phyloP scores from a whole-genome alignment of 2,113 vertebrate genomes.

The Proteles cristata region DNA sequence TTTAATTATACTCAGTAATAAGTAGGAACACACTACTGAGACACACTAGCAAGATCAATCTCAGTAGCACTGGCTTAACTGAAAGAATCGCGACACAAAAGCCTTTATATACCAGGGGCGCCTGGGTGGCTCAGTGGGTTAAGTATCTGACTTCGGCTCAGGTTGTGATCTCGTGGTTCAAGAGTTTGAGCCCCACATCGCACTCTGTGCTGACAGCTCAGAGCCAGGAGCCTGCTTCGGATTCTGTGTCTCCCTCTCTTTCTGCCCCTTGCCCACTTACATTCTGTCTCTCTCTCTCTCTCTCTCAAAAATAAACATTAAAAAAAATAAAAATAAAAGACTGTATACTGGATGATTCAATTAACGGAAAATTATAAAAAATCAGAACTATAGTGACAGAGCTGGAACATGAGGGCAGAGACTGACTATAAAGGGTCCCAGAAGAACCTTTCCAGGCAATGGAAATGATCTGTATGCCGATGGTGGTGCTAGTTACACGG shows the following conservation, averaged over 20 bases:
- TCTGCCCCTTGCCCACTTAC: no score
- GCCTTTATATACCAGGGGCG: no score
- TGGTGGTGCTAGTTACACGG: fast-evolving
- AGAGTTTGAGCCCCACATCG: no score
- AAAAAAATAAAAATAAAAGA: no score
- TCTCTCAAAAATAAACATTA: no score
- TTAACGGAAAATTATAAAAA: not conserved
- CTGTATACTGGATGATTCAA: fast-evolving
- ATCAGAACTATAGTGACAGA: not conserved
- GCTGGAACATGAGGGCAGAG: not conserved
- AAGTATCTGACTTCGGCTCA: no score
- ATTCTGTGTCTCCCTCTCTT: no score
- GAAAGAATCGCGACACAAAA: not conserved
- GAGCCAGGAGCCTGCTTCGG: no score
- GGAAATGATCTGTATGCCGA: not conserved
- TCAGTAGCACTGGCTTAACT: not conserved
- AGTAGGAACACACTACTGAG: not conserved
- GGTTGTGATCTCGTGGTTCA: no score
- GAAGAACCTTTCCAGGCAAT: not conserved
- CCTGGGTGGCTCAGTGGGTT: no score
- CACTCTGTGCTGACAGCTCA: no score
- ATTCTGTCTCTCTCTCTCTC: no score
- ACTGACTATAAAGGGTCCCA: fast-evolving
- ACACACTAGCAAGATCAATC: fast-evolving
- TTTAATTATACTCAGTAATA: fast-evolving